Percentiles rank a stretch among this genome's conserved stretches.
These are phyloP conservation scores for Anarrhichthys ocellatus DNA, from an alignment of 2,113 vertebrate species.

Conservation along the genomic window DNA sequence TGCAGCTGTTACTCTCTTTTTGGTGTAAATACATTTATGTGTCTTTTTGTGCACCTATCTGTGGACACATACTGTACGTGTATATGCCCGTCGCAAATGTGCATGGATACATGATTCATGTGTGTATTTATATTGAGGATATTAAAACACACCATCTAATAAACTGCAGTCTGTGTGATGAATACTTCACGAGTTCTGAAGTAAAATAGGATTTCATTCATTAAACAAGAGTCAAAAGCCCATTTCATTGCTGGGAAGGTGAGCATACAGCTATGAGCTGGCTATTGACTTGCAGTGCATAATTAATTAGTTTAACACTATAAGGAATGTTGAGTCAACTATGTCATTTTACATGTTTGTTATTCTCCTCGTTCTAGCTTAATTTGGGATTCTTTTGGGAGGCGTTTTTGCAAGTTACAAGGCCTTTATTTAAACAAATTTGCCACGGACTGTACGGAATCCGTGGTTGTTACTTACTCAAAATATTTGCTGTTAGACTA, in stretches of 20 bases:
- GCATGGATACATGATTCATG: background rate
- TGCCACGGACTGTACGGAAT: background rate
- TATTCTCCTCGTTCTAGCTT: background rate
- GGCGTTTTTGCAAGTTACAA: background rate
- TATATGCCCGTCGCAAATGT: background rate
- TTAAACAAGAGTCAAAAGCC: slow-evolving; percentile 10
- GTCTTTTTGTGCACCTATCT: background rate
- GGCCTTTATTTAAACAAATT: background rate
- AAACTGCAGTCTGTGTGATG: slow-evolving; percentile 3
- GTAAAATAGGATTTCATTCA: slow-evolving; percentile 25
- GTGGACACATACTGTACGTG: background rate
- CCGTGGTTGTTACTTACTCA: background rate
- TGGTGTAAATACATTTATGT: background rate
- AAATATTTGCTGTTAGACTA: background rate
- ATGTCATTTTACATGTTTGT: background rate
- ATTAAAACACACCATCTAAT: background rate
- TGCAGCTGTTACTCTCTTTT: background rate
- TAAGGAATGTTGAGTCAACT: background rate
- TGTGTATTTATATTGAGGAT: background rate
- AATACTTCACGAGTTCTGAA: slow-evolving; percentile 20
- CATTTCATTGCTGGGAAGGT: slow-evolving; percentile 25
- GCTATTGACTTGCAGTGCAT: slow-evolving; percentile 10
- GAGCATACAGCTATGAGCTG: slow-evolving; percentile 13
- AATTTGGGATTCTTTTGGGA: background rate
- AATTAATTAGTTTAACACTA: slow-evolving; percentile 3